These are phyloP conservation scores for Dasyprocta punctata DNA, from an alignment of 2,113 vertebrate species.

Conservation along the genomic window DNA sequence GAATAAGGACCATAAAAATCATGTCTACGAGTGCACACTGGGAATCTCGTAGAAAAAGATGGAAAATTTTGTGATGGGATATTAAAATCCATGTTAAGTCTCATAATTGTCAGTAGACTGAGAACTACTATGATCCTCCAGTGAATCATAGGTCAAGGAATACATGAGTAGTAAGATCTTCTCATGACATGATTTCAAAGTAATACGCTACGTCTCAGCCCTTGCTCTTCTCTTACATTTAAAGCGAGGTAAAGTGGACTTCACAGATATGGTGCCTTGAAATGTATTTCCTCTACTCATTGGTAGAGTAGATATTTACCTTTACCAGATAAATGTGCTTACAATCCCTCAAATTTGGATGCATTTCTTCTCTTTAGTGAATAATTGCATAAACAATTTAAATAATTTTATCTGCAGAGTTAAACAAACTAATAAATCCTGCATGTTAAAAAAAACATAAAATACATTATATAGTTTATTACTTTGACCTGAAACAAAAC, in stretches of 20 bases:
- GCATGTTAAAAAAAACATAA: neutral
- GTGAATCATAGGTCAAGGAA: fast-evolving
- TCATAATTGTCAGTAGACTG: neutral
- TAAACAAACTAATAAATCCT: neutral
- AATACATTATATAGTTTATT: neutral
- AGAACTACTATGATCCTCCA: neutral
- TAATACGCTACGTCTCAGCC: fast-evolving
- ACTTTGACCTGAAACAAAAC: neutral
- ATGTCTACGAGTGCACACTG: neutral
- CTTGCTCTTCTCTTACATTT: neutral
- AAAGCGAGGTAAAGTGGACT: neutral
- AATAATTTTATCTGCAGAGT: neutral
- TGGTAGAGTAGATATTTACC: neutral
- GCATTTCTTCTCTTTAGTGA: neutral
- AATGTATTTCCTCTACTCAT: neutral
- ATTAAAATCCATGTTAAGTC: neutral
- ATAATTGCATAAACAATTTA: neutral
- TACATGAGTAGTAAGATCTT: neutral
- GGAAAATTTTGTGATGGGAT: neutral
- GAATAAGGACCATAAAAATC: neutral
- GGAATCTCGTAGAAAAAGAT: neutral
- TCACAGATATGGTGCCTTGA: neutral
- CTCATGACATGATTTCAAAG: neutral
- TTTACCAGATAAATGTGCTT: neutral
- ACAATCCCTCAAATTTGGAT: neutral